Percentiles rank a stretch among this genome's conserved stretches.
phyloP scores from a whole-genome alignment of 64 coral and sea anemone species.

The Astreopora myriophthalma region DNA sequence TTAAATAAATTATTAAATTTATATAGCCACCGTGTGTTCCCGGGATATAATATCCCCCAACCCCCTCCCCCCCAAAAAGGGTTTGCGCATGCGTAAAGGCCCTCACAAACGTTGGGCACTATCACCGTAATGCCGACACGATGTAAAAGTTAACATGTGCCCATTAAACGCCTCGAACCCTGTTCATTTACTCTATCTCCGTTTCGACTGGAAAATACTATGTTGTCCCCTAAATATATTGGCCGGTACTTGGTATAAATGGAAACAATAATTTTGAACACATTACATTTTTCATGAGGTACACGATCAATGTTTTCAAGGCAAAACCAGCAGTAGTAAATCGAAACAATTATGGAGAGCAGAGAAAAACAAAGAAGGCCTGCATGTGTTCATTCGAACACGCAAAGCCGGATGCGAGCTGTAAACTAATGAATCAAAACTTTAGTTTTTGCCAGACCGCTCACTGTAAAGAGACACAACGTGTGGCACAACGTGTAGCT shows the following conservation, averaged over 20 bases:
- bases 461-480: neutral
- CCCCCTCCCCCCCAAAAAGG: no score
- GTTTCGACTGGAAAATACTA: no score
- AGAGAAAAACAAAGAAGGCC: neutral
- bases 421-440: neutral
- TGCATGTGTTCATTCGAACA: neutral
- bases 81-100: no score
- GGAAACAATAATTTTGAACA: neutral
- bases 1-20: no score
- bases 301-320: neutral
- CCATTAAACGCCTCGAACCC: no score
- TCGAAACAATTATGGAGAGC: neutral
- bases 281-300: conserved; percentile 15
- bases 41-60: no score
- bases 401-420: neutral
- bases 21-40: no score
- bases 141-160: no score
- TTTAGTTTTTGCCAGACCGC: neutral
- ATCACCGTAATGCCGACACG: no score
- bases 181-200: no score
- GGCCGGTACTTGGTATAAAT: neutral
- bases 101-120: no score
- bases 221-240: neutral
- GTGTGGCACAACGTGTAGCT: neutral
- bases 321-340: neutral